These are phyloP conservation scores for Hylaeus anthracinus DNA, from an alignment of 1,140 invertebrate genomes.

Conservation along the genomic window DNA sequence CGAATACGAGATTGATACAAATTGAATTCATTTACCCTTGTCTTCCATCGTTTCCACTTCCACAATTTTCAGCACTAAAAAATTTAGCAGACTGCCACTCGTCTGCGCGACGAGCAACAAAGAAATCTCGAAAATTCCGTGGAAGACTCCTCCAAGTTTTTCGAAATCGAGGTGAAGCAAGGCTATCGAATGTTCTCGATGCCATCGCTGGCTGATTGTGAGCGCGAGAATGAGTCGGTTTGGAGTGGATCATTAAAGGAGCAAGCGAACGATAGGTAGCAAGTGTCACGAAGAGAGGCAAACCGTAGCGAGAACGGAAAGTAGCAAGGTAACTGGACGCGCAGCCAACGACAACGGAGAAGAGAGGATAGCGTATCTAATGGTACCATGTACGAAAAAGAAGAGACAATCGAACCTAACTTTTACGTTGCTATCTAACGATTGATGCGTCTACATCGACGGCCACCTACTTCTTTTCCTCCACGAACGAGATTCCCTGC, in stretches of 20 bases:
- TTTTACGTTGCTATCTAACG: slow-evolving; percentile 27
- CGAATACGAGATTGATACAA: no score
- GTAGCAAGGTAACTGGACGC: slow-evolving; percentile 32
- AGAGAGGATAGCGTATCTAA: background rate
- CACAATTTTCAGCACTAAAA: background rate
- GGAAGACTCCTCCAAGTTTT: slow-evolving; percentile 14
- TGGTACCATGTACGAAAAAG: background rate
- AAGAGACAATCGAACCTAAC: slow-evolving; percentile 18
- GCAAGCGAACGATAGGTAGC: slow-evolving; percentile 22
- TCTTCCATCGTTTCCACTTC: no score
- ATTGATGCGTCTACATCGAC: slow-evolving; percentile 29
- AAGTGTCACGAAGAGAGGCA: slow-evolving; percentile 11
- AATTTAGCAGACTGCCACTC: background rate
- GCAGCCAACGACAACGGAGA: background rate
- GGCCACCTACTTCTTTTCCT: slow-evolving; percentile 25
- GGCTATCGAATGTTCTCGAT: slow-evolving; percentile 9
- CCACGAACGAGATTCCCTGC: slow-evolving; percentile 24
- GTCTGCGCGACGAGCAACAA: background rate
- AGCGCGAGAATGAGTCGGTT: slow-evolving; percentile 11
- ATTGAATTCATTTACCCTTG: no score
- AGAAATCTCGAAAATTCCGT: background rate
- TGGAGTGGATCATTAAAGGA: slow-evolving; percentile 39
- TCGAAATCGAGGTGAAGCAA: background rate
- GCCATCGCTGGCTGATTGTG: slow-evolving; percentile 14
- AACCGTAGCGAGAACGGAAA: slow-evolving; percentile 17